Percentiles rank a stretch among this genome's conserved stretches.
Conservation (phyloP, 2,113 vertebrate genomes). For the Macquaria australasica region DNA sequence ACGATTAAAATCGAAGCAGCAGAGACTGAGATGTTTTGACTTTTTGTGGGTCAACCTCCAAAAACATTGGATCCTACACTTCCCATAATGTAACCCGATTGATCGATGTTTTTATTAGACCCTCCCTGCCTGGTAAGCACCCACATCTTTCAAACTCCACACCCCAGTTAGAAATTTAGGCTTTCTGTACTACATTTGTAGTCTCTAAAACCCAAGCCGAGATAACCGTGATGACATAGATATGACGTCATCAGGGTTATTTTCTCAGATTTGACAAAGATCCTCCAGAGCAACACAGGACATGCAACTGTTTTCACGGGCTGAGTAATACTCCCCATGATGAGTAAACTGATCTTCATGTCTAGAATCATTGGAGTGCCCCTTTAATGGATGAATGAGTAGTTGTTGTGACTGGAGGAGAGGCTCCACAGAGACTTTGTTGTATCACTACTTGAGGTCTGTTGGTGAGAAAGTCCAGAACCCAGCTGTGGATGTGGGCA, state of each 20-base stretch:
- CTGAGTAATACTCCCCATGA: neutral
- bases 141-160: neutral
- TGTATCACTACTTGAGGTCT: neutral
- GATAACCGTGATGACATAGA: neutral
- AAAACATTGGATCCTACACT: neutral
- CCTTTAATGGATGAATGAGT: constrained; percentile 8
- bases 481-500: no score
- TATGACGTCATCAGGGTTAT: neutral
- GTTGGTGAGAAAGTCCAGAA: neutral
- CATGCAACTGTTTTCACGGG: neutral
- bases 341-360: neutral
- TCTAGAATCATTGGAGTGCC: neutral
- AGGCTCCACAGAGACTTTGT: neutral
- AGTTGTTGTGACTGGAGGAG: neutral
- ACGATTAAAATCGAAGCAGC: neutral
- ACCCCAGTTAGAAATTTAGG: neutral
- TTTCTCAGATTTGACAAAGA: neutral
- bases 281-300: neutral
- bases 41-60: neutral
- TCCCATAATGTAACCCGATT: neutral
- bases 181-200: neutral
- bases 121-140: neutral
- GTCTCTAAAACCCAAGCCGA: neutral
- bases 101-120: no score
- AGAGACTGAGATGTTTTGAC: neutral